Percentiles rank a stretch among this genome's conserved stretches.
These are phyloP conservation scores for Cryptophagus acutangulus DNA, from an alignment of 2,888 invertebrate genomes.

Conservation along the genomic window DNA sequence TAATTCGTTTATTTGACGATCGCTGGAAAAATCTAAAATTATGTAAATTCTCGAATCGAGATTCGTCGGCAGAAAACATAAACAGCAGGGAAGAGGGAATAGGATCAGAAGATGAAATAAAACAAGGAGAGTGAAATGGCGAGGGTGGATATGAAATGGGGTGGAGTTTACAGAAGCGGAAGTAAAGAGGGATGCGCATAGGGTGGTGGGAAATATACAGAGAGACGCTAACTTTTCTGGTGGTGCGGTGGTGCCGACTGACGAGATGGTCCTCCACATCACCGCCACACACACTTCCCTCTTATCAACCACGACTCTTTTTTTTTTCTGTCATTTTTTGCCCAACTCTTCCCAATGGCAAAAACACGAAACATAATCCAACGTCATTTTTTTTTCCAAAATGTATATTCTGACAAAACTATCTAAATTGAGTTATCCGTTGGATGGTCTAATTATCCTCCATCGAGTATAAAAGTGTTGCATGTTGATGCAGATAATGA, in stretches of 20 bases:
- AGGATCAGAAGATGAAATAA: constrained; percentile 49
- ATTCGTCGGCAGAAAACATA: constrained; percentile 41
- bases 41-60: constrained; percentile 46
- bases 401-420: too few species aligned
- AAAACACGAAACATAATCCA: too few species aligned
- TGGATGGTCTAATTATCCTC: too few species aligned
- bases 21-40: constrained; percentile 44
- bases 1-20: constrained; percentile 29
- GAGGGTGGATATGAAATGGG: constrained; percentile 49
- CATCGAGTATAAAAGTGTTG: too few species aligned
- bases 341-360: too few species aligned
- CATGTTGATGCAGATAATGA: too few species aligned
- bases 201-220: constrained; percentile 43
- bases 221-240: constrained; percentile 40
- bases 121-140: constrained; percentile 51
- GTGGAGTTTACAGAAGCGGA: constrained; percentile 55
- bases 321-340: constrained; percentile 16
- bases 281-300: constrained; percentile 22
- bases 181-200: constrained; percentile 52
- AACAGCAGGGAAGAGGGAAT: constrained; percentile 34
- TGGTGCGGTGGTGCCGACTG: constrained; percentile 36
- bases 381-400: too few species aligned
- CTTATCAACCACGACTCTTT: constrained; percentile 23
- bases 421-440: too few species aligned
- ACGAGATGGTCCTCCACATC: constrained; percentile 29